phyloP scores from a whole-genome alignment of 2,797 vertebrate species.

The Coluber constrictor region DNA sequence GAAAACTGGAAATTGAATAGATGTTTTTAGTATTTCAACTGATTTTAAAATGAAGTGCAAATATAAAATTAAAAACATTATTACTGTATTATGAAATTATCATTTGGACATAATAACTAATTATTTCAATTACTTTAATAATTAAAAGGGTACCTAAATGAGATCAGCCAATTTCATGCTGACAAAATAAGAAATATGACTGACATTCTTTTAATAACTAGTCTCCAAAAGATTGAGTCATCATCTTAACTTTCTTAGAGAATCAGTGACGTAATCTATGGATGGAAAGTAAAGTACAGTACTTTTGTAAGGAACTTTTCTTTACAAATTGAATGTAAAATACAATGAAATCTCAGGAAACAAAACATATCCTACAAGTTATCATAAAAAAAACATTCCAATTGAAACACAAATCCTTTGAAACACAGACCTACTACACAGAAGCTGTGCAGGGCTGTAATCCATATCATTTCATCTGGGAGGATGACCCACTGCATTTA shows the following conservation, averaged over 20 bases:
- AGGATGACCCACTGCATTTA: not conserved
- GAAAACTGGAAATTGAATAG: not conserved
- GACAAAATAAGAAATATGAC: not conserved
- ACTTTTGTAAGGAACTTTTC: slow-evolving; percentile 6
- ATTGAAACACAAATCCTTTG: not conserved
- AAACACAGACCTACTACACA: not conserved
- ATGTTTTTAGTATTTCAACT: not conserved
- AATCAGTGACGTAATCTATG: not conserved
- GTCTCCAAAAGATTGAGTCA: not conserved
- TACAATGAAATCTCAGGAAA: not conserved
- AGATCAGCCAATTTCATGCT: not conserved
- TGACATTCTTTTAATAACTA: not conserved
- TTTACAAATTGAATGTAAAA: not conserved
- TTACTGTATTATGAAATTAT: not conserved
- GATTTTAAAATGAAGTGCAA: not conserved
- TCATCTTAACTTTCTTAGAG: not conserved
- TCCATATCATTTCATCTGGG: not conserved
- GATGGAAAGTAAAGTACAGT: not conserved
- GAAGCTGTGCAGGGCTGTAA: not conserved
- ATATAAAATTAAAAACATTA: slow-evolving; percentile 10
- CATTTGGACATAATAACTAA: not conserved
- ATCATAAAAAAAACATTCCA: not conserved
- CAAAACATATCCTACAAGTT: not conserved
- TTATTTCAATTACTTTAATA: fast-evolving
- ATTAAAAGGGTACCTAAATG: not conserved